Evolutionary conservation across 2,113 vertebrate species (phyloP).

Genomic region (Cairina moschata): DNA sequence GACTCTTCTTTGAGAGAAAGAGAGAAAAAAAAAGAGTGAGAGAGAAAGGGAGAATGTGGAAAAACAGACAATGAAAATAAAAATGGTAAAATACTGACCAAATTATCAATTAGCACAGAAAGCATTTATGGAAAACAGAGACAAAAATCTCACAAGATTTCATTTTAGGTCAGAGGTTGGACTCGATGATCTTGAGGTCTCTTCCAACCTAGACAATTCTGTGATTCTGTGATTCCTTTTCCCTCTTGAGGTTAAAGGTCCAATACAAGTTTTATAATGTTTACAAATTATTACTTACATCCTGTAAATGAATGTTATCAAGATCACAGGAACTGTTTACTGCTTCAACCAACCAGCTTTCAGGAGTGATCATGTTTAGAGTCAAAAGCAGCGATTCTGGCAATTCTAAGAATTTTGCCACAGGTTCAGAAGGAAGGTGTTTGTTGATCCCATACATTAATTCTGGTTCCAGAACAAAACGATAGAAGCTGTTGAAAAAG

Average conservation of each 20-base stretch:
- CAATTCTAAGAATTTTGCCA: slow-evolving; percentile 90
- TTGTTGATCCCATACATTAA: slow-evolving; percentile 79
- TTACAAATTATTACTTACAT: slow-evolving; percentile 77
- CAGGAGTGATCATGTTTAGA: slow-evolving; percentile 95
- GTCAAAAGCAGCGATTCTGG: slow-evolving; percentile 92
- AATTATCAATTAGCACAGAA: not conserved
- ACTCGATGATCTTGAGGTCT: too few relatives aligned
- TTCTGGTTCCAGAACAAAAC: slow-evolving; percentile 92
- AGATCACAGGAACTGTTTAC: slow-evolving; percentile 91
- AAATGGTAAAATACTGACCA: not conserved
- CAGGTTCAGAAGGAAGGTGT: slow-evolving; percentile 80
- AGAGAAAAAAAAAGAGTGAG: too few relatives aligned
- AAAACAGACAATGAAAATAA: not conserved
- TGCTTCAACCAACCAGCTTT: slow-evolving; percentile 94
- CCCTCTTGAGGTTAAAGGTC: not conserved
- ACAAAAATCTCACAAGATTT: not conserved
- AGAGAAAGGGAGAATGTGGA: not conserved
- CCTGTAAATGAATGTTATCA: slow-evolving; percentile 94
- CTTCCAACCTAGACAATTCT: too few relatives aligned
- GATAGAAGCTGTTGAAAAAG: slow-evolving; percentile 88
- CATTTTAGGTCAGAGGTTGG: too few relatives aligned
- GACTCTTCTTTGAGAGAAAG: too few relatives aligned
- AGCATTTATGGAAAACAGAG: not conserved
- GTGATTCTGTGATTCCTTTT: not conserved
- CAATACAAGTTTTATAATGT: not conserved